Evolutionary conservation across 2,888 invertebrate genomes (phyloP), one percentile per base, ranked within the genome.

Genomic region (Agapostemon virescens): DNA sequence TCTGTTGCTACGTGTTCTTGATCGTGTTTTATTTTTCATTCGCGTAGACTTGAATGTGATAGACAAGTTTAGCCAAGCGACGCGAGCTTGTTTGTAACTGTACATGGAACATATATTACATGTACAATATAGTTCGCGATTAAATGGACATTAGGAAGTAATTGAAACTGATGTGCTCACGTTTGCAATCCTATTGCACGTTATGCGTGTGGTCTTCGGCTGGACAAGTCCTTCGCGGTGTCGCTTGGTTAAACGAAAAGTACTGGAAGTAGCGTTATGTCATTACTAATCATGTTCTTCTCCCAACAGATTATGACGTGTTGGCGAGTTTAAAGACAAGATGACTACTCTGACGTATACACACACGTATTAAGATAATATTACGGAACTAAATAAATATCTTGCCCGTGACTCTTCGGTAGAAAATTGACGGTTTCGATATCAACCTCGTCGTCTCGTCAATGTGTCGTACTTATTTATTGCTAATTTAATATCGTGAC

Each of bases 221-320:
- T 45, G 17, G 42, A 49, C 30, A 30, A n/a, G 26, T 38, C 20
- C 13, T 17, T 0, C 36, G n/a, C 23, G 17, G 2, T 1, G 45
- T 85, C 75, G 82, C 84, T 86, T 86, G 79, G 77, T 63, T 81
- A 70, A 87, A 74, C 61, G 38, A 40, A 36, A 40, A 64, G 66
- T 42, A 40, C 38, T 73, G 49, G 26, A 23, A n/a, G 20, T 63
- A 74, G 42, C 40, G 36, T 36, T 69, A 69, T 77, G 68, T 70
- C 63, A 26, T 71, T 69, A 87, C 77, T 87, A 87, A 87, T 40
- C 74, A 83, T 88, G 70, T 89, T 90, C 88, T 91, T 91, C 87
- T 90, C 88, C 87, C 89, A 89, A 90, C 91, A 91, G 91, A 91
- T 91, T 91, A 90, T 89, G 86, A 91, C 88, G 89, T 83, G 91